phyloP scores from a whole-genome alignment of 2,888 invertebrate genomes.

The Noctuana brunneofusca region DNA sequence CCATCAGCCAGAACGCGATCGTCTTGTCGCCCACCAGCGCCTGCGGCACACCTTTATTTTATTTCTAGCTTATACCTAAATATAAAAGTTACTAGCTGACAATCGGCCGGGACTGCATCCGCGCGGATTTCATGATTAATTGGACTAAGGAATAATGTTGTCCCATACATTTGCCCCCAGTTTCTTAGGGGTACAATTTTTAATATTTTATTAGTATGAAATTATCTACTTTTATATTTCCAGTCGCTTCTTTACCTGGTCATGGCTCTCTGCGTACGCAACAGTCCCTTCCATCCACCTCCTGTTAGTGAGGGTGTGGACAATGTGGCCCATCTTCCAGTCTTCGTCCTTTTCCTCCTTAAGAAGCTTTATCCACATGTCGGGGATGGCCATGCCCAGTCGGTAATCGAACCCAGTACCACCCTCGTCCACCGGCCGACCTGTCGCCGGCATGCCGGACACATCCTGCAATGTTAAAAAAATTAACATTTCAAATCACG shows the following conservation, averaged over 20 bases:
- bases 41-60: constrained; percentile 53
- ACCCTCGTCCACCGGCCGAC: constrained; percentile 96
- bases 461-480: constrained; percentile 87
- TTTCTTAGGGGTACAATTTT: too few relatives aligned
- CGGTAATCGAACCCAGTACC: constrained; percentile 98
- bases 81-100: too few relatives aligned
- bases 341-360: constrained; percentile 94
- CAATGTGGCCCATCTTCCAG: constrained; percentile 95
- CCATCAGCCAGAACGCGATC: constrained; percentile 99
- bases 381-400: constrained; percentile 99
- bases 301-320: constrained; percentile 96
- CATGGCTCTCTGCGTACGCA: constrained; percentile 98
- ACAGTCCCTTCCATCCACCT: constrained; percentile 98
- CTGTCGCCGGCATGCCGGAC: constrained; percentile 98
- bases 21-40: constrained; percentile 99
- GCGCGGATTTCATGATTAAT: too few relatives aligned
- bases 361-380: constrained; percentile 97
- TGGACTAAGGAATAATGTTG: too few relatives aligned
- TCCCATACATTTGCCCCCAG: too few relatives aligned
- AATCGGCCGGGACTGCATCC: too few relatives aligned
- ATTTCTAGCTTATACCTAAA: too few relatives aligned
- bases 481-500: not conserved
- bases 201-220: too few relatives aligned
- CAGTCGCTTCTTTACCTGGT: too few relatives aligned
- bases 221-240: too few relatives aligned